A percentile compares a stretch with the other conserved stretches of the same genome.
These are phyloP conservation scores for Mythimna vitellina DNA, from an alignment of 2,888 invertebrate genomes.

Conservation along the genomic window DNA sequence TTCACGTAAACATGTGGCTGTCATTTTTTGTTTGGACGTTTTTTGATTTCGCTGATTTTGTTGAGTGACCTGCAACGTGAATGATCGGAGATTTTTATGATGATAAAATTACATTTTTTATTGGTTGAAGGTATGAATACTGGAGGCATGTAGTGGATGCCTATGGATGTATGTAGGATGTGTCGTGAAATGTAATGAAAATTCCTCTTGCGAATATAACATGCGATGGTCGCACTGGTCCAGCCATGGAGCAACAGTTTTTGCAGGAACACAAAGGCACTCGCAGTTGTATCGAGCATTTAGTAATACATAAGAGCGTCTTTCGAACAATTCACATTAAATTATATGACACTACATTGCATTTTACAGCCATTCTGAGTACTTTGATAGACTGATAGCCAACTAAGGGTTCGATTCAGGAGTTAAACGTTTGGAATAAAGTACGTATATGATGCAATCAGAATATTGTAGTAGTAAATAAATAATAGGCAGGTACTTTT, in stretches of 20 bases:
- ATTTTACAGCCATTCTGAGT: slow-evolving; percentile 20
- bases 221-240: slow-evolving; percentile 12
- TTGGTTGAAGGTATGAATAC: slow-evolving; percentile 39
- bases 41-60: slow-evolving; percentile 45
- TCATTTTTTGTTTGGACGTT: slow-evolving; percentile 40
- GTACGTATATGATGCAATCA: not conserved
- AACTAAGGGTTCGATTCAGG: slow-evolving; percentile 22
- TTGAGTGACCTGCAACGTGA: slow-evolving; percentile 34
- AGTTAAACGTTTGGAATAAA: slow-evolving; percentile 13
- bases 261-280: slow-evolving; percentile 22
- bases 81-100: slow-evolving; percentile 47
- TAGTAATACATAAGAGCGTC: slow-evolving; percentile 46
- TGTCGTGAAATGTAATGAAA: slow-evolving; percentile 38
- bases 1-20: slow-evolving; percentile 76
- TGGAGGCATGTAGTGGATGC: slow-evolving; percentile 45
- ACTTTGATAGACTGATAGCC: slow-evolving; percentile 22
- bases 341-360: slow-evolving; percentile 50
- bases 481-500: not conserved
- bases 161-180: slow-evolving; percentile 16
- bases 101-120: slow-evolving; percentile 48
- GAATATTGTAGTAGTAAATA: slow-evolving; percentile 13
- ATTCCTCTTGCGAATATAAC: slow-evolving; percentile 40
- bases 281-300: slow-evolving; percentile 33
- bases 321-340: slow-evolving; percentile 54
- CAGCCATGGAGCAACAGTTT: slow-evolving; percentile 17